Evolutionary conservation across 2,888 invertebrate genomes (phyloP).

Genomic region (Acanthopleura granulata): DNA sequence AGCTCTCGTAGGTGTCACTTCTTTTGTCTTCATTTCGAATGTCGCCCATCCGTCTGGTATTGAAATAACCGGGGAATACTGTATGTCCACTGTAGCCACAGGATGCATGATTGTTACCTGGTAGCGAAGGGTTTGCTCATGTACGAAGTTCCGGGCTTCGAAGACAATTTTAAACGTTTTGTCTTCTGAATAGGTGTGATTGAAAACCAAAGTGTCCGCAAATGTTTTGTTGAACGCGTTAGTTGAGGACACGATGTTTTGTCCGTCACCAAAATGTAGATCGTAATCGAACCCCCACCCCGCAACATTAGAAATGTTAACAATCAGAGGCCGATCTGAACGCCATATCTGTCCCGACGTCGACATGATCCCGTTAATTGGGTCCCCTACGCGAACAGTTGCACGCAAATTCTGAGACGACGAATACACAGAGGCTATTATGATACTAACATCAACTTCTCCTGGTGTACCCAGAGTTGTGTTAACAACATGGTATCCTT

Average conservation of each 20-base stretch:
- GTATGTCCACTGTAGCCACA: neutral
- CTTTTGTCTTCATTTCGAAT: neutral
- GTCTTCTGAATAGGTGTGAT: neutral
- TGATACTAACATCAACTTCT: neutral
- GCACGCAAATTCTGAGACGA: neutral
- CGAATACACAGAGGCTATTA: neutral
- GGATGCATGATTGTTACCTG: neutral
- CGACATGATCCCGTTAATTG: neutral
- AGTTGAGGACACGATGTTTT: neutral
- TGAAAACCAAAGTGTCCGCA: neutral
- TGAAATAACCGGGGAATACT: neutral
- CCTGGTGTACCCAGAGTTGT: neutral
- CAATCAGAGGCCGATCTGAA: neutral
- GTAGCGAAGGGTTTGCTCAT: neutral
- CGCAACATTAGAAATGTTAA: neutral
- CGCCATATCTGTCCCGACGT: neutral
- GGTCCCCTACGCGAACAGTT: neutral
- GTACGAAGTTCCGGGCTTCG: neutral
- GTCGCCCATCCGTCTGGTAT: conserved; percentile 9
- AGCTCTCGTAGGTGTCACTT: neutral
- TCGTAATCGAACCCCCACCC: conserved; percentile 7
- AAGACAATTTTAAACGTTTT: neutral
- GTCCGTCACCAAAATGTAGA: neutral
- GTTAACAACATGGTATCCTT: neutral
- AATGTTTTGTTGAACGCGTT: neutral